These are phyloP conservation scores for Druceiella hillmani DNA, from an alignment of 2,888 invertebrate species.

Conservation along the genomic window DNA sequence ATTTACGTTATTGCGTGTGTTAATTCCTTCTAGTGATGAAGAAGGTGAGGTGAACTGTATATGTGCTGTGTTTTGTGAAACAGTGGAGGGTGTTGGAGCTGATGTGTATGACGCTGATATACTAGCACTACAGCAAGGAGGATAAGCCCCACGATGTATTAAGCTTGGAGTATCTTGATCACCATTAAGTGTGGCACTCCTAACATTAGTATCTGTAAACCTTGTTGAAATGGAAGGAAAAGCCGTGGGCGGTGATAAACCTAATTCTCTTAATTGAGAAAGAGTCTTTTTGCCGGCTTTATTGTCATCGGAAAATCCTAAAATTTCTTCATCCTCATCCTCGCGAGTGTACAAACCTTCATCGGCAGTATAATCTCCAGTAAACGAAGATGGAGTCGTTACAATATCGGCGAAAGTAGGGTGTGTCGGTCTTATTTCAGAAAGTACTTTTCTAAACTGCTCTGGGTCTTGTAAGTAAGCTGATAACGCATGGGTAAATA, in stretches of 20 bases:
- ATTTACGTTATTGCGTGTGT: slow-evolving; percentile 42
- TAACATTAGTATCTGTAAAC: slow-evolving; percentile 8
- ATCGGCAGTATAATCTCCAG: slow-evolving; percentile 34
- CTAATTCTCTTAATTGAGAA: slow-evolving; percentile 36
- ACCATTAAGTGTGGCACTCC: slow-evolving; percentile 22
- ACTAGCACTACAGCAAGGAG: slow-evolving; percentile 38
- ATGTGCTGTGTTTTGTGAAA: too few relatives aligned
- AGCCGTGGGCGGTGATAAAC: slow-evolving; percentile 34
- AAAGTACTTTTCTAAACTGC: slow-evolving; percentile 70
- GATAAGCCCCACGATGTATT: slow-evolving; percentile 26
- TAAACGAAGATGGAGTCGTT: slow-evolving; percentile 31
- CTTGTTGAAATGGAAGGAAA: slow-evolving; percentile 24
- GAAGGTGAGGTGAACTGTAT: slow-evolving; percentile 33
- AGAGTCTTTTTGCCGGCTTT: slow-evolving; percentile 30
- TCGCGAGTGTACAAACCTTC: slow-evolving; percentile 55
- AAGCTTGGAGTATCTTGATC: slow-evolving; percentile 30
- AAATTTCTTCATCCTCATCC: slow-evolving; percentile 70
- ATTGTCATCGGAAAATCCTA: slow-evolving; percentile 69
- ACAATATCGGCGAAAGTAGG: slow-evolving; percentile 53
- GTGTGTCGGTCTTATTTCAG: slow-evolving; percentile 74
- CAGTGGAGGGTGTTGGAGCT: slow-evolving; percentile 33
- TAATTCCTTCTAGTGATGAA: slow-evolving; percentile 32
- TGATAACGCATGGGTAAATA: slow-evolving; percentile 77
- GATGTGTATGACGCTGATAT: slow-evolving; percentile 47
- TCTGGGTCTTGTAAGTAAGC: slow-evolving; percentile 79